Conservation (phyloP, 2,888 invertebrate species). For the Timandra comae region DNA sequence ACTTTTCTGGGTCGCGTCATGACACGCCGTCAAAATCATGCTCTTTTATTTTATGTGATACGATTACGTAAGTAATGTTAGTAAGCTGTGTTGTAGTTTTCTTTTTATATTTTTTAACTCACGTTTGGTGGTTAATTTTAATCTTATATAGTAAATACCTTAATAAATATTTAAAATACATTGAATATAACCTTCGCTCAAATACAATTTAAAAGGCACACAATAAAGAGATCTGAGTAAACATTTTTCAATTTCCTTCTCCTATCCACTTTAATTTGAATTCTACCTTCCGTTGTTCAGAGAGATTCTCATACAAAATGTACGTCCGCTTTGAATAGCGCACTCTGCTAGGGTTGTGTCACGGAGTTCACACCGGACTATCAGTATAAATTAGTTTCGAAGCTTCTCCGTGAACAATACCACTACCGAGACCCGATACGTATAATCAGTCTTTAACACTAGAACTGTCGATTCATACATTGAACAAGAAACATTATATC, state of each 20-base stretch:
- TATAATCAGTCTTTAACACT: too few species aligned
- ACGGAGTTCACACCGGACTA: slow-evolving; percentile 22
- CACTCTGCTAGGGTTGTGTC: slow-evolving; percentile 12
- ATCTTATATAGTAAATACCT: too few species aligned
- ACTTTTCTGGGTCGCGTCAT: slow-evolving; percentile 23
- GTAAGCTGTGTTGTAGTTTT: too few species aligned
- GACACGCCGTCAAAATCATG: slow-evolving; percentile 22
- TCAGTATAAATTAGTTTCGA: slow-evolving; percentile 66
- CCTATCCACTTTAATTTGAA: slow-evolving; percentile 15
- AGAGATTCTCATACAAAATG: slow-evolving; percentile 15
- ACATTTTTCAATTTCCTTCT: slow-evolving; percentile 8
- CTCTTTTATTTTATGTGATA: slow-evolving; percentile 23
- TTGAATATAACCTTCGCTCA: too few species aligned
- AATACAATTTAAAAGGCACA: too few species aligned
- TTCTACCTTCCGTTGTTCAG: slow-evolving; percentile 15
- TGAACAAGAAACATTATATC: too few species aligned
- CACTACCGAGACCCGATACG: slow-evolving; percentile 51
- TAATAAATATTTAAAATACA: too few species aligned
- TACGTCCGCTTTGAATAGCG: slow-evolving; percentile 9
- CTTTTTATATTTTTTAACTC: too few species aligned
- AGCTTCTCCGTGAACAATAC: slow-evolving; percentile 63
- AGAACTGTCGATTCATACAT: too few species aligned
- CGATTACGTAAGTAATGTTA: slow-evolving; percentile 19
- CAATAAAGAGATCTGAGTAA: too few species aligned
- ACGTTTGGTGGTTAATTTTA: too few species aligned